phyloP scores from a whole-genome alignment of 2,797 vertebrate species.

The Chanos chanos region DNA sequence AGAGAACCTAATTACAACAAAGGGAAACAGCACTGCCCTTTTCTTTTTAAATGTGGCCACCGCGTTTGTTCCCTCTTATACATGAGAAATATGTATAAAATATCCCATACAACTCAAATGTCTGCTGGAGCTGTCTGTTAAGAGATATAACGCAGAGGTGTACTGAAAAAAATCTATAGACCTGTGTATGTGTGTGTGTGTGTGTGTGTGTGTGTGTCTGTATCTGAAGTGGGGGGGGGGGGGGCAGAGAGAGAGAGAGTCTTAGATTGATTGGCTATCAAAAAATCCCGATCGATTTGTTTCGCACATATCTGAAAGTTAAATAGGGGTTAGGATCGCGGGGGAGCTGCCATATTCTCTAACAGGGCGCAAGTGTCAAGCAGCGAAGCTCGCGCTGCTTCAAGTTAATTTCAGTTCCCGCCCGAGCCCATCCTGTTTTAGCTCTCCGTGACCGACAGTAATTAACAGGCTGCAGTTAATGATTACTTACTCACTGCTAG shows the following conservation, averaged over 20 bases:
- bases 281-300: constrained; percentile 69
- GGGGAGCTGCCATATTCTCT: constrained; percentile 71
- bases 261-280: constrained; percentile 61
- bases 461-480: constrained; percentile 99
- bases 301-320: constrained; percentile 78
- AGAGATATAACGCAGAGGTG: constrained; percentile 34
- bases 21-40: constrained; percentile 73
- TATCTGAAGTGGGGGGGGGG: too few relatives aligned
- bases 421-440: constrained; percentile 80
- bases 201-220: constrained; percentile 6
- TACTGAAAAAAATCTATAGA: neutral
- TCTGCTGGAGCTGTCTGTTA: constrained; percentile 35
- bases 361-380: constrained; percentile 75
- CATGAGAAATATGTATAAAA: constrained; percentile 35
- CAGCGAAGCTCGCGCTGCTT: constrained; percentile 76
- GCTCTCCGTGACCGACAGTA: constrained; percentile 92
- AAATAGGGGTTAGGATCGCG: constrained; percentile 72
- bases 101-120: constrained; percentile 49
- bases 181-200: constrained; percentile 15
- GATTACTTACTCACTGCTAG: constrained; percentile 97
- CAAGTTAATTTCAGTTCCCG: constrained; percentile 96
- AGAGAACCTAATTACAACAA: constrained; percentile 80
- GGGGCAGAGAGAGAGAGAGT: too few relatives aligned
- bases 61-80: constrained; percentile 37
- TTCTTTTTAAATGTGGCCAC: constrained; percentile 57